Evolutionary conservation across 2,888 invertebrate species (phyloP), one percentile per base, ranked within the genome.

Genomic region (Phortica magna): DNA sequence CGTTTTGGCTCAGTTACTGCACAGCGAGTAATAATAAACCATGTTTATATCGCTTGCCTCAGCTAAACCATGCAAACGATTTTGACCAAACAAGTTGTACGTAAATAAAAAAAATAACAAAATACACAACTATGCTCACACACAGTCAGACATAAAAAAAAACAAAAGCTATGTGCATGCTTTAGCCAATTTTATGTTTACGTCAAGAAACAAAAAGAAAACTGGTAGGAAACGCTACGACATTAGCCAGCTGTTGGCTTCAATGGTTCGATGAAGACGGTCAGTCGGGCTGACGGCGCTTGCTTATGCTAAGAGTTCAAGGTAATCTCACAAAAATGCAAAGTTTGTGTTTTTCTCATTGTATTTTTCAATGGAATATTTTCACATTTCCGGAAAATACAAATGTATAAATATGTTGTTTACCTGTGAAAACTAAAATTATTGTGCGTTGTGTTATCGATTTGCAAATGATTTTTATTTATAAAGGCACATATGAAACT

Each of bases 1-100:
- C 85, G 82, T 84, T 82, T 83, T 87, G 85, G 43, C 19, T 43
- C 10, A 48, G 48, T 14, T 12, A 48, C 14, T 48, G 14, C 48
- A 14, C 7, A 48, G 48, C 9, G 10, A 14, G 14, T 12, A 48
- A 48, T 48, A 48, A 48, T 12, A 48, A 48, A 12, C 48, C 10
- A 59, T 14, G 39, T 19, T 9, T 10, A 14, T 22, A 19, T 17
- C 22, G 0, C 61, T 10, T 61, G 22, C 10, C 19, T 61, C 64
- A 59, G 22, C 10, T 10, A 6, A 59, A 59, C 17, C 17, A 19
- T 6, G n/a, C 53, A 14, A 53, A 12, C 17, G 22, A 59, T 59
- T 59, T 59, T 31, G 31, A 31, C 31, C 31, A 31, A 31, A 22
- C 59, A 59, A 19, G 59, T 22, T 59, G 9, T 22, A 22, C 59